A percentile compares a stretch with the other conserved stretches of the same genome.
Evolutionary conservation across 2,797 vertebrate species (phyloP).

Genomic region (Argya squamiceps): DNA sequence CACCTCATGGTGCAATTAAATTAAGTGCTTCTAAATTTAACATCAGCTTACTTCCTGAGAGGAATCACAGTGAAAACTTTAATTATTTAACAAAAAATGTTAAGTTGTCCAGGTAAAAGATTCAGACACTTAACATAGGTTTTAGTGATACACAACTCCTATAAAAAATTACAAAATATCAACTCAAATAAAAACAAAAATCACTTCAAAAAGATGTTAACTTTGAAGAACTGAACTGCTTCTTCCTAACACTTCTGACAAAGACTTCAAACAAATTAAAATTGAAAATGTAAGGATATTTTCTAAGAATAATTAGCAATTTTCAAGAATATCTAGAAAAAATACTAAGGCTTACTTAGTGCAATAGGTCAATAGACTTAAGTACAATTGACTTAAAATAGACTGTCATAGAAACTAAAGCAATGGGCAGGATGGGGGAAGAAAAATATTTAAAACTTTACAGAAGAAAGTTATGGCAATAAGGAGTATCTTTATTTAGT

Average conservation of each 20-base stretch:
- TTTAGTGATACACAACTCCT: not conserved
- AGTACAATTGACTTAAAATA: not conserved
- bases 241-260: not conserved
- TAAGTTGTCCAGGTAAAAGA: not conserved
- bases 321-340: not conserved
- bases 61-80: not conserved
- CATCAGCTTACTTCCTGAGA: not conserved
- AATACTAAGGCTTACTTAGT: not conserved
- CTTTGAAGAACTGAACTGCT: not conserved
- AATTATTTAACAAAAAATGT: not conserved
- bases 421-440: accelerated
- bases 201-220: not conserved
- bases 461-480: not conserved
- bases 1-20: not conserved
- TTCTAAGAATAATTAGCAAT: not conserved
- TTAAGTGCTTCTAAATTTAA: constrained; percentile 3
- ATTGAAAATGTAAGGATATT: not conserved
- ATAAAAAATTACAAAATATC: not conserved
- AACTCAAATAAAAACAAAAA: not conserved
- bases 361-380: not conserved
- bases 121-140: accelerated
- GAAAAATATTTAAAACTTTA: not conserved
- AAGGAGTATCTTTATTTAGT: not conserved
- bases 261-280: not conserved
- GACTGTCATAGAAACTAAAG: not conserved